Evolutionary conservation across 1,140 invertebrate genomes (phyloP).

Genomic region (Ceratina australensis): DNA sequence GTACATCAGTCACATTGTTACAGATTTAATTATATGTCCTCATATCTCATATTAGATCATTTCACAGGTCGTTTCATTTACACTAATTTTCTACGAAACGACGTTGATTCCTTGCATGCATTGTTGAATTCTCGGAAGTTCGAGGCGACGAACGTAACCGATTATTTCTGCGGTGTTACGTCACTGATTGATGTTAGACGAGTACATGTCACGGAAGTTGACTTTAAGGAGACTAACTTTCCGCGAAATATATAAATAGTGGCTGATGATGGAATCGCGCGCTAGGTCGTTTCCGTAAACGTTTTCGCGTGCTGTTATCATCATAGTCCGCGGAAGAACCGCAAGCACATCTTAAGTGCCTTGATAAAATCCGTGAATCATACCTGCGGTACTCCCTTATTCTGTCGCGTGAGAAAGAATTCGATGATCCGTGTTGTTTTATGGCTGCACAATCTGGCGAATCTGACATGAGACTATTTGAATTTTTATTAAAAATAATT

Average conservation of each 20-base stretch:
- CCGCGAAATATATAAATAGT: slow-evolving; percentile 45
- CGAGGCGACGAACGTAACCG: background rate
- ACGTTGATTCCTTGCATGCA: no score
- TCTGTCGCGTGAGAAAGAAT: slow-evolving; percentile 34
- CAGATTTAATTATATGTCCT: no score
- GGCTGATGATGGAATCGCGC: slow-evolving; percentile 35
- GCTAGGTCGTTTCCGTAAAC: slow-evolving; percentile 16
- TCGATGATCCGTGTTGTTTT: background rate
- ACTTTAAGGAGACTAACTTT: slow-evolving; percentile 30
- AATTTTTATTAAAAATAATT: no score
- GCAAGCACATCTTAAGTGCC: slow-evolving; percentile 33
- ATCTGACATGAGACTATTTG: background rate
- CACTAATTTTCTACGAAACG: no score
- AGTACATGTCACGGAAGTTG: background rate
- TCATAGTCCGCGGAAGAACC: slow-evolving; percentile 31
- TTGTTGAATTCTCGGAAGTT: no score
- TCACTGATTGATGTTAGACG: slow-evolving; percentile 4
- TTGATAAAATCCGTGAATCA: slow-evolving; percentile 60
- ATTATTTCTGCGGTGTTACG: slow-evolving; percentile 8
- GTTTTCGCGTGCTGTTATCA: slow-evolving; percentile 24
- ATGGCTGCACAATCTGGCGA: background rate
- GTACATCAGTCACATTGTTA: no score
- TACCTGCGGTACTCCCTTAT: slow-evolving; percentile 3
- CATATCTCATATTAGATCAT: no score
- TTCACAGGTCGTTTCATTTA: no score